A percentile compares a stretch with the other conserved stretches of the same genome.
Conservation (phyloP, 2,888 invertebrate genomes). For the Caenorhabditis becei region DNA sequence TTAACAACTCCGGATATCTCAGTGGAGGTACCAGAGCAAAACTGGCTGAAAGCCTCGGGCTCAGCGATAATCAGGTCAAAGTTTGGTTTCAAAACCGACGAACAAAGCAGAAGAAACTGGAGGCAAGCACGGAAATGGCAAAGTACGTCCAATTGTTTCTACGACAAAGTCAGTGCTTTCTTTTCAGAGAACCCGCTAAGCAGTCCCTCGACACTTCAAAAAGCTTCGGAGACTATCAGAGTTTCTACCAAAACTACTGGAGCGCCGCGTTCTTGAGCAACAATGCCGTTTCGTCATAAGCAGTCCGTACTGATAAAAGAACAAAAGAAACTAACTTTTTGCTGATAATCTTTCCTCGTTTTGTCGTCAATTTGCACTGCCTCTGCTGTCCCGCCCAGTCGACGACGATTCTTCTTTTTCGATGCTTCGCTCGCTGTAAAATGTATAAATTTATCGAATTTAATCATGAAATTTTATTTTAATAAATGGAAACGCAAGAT, state of each 20-base stretch:
- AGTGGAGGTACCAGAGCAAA: conserved; percentile 69
- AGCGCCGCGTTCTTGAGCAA: conserved; percentile 36
- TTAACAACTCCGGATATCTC: conserved; percentile 68
- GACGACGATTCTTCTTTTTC: background rate
- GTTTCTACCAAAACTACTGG: conserved; percentile 41
- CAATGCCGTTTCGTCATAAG: conserved; percentile 42
- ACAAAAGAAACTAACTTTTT: conserved; percentile 46
- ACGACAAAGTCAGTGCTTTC: background rate
- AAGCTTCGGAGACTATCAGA: conserved; percentile 6
- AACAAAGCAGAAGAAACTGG: conserved; percentile 71
- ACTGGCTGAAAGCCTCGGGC: conserved; percentile 67
- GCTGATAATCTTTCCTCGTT: conserved; percentile 42
- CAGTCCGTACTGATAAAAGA: conserved; percentile 19
- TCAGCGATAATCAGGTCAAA: conserved; percentile 78
- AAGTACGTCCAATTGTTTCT: background rate
- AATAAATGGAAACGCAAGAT: no score
- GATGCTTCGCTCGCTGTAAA: background rate
- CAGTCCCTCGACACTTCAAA: conserved; percentile 9
- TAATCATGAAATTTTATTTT: no score
- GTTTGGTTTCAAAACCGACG: conserved; percentile 79
- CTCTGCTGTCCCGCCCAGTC: background rate
- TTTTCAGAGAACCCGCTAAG: conserved; percentile 23
- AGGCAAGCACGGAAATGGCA: conserved; percentile 8
- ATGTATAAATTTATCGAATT: background rate
- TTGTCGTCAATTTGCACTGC: background rate